phyloP scores from a whole-genome alignment of 2,797 vertebrate species.

The Labroides dimidiatus region DNA sequence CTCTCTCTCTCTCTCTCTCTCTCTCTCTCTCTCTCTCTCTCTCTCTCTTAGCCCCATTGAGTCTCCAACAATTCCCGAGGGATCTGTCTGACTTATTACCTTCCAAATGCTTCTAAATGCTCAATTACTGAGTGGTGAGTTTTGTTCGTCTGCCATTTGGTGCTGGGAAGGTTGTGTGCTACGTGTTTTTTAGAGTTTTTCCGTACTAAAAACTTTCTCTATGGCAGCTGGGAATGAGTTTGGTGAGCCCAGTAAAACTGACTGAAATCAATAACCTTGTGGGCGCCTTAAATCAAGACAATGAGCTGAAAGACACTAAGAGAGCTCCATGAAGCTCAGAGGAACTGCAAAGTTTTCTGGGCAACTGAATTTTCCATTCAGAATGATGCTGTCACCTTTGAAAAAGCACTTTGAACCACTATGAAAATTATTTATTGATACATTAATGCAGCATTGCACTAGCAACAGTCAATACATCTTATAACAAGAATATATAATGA shows the following conservation, averaged over 20 bases:
- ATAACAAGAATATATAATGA: no score
- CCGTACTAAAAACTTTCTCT: neutral
- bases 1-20: no score
- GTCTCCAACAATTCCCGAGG: neutral
- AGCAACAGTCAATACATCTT: no score
- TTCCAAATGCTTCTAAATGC: neutral
- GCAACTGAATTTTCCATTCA: neutral
- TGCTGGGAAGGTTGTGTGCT: neutral
- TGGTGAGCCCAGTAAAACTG: neutral
- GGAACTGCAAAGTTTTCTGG: neutral
- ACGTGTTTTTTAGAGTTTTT: neutral
- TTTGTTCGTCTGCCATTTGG: neutral
- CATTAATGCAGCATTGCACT: no score
- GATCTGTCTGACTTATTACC: neutral
- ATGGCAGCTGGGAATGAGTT: neutral
- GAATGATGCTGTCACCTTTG: no score
- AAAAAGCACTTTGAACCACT: neutral
- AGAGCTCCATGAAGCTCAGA: neutral
- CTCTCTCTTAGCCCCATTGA: neutral
- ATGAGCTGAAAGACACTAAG: neutral
- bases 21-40: no score
- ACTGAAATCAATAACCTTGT: no score
- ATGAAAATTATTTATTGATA: neutral
- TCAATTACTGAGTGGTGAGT: neutral
- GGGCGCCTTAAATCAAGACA: neutral